Conservation (phyloP, 2,888 invertebrate species). For the Drosophila ezoana region DNA sequence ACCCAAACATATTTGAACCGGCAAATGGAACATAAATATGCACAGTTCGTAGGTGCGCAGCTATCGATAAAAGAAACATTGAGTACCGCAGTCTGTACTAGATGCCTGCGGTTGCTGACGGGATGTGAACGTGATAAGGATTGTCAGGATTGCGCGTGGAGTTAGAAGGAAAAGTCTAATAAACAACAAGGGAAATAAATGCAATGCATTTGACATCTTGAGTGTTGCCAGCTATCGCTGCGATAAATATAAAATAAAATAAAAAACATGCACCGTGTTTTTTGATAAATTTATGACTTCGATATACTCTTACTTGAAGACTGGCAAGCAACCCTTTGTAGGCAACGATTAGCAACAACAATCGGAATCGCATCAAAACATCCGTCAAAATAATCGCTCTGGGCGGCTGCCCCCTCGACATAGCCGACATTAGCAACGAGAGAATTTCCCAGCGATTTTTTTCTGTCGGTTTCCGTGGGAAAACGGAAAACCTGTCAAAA, state of each 20-base stretch:
- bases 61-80: slow-evolving; percentile 41
- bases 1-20: slow-evolving; percentile 28
- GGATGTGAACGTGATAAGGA: slow-evolving; percentile 56
- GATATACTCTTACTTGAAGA: slow-evolving; percentile 8
- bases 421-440: slow-evolving; percentile 6
- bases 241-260: slow-evolving; percentile 32
- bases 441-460: neutral
- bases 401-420: neutral
- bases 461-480: slow-evolving; percentile 62
- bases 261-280: neutral
- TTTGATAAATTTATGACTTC: slow-evolving; percentile 6
- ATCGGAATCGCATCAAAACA: slow-evolving; percentile 1
- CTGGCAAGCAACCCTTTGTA: neutral
- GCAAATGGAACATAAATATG: slow-evolving; percentile 58
- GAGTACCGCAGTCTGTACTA: slow-evolving; percentile 13
- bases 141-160: slow-evolving; percentile 48
- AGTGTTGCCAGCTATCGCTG: slow-evolving; percentile 7
- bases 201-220: slow-evolving; percentile 44
- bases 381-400: slow-evolving; percentile 7
- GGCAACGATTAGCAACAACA: slow-evolving; percentile 41
- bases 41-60: slow-evolving; percentile 49
- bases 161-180: slow-evolving; percentile 52
- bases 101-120: slow-evolving; percentile 17
- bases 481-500: slow-evolving; percentile 80
- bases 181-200: slow-evolving; percentile 53